Conservation (phyloP, 2,113 vertebrate species). For the Melierax canorus region DNA sequence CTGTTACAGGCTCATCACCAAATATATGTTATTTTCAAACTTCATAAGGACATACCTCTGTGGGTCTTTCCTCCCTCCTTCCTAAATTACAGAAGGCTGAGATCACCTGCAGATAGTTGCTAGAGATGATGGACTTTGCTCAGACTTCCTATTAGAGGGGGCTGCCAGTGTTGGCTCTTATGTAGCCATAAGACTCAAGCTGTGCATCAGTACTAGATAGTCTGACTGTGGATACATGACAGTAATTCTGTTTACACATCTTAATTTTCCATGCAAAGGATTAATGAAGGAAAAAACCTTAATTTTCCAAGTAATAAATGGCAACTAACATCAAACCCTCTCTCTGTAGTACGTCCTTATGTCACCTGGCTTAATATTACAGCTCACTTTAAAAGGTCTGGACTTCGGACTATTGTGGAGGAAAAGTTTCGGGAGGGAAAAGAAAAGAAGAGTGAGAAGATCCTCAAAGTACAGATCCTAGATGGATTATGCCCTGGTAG, state of each 20-base stretch:
- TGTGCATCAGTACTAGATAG: not conserved
- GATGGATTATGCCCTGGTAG: not conserved
- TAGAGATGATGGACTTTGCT: not conserved
- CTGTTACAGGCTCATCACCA: not conserved
- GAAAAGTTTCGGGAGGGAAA: not conserved
- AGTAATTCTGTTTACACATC: not conserved
- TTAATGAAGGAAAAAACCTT: not conserved
- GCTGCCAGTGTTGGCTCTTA: not conserved
- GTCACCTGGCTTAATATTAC: not conserved
- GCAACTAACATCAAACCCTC: not conserved
- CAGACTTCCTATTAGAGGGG: not conserved
- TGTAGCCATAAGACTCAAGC: not conserved
- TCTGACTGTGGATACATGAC: rapidly evolving
- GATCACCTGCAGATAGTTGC: not conserved
- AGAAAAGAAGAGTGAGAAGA: not conserved
- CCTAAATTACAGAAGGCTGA: not conserved
- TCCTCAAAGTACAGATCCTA: not conserved
- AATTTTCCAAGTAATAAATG: not conserved
- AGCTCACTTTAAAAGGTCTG: not conserved
- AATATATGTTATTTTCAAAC: not conserved
- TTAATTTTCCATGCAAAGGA: not conserved
- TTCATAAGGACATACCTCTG: not conserved
- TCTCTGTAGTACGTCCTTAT: not conserved
- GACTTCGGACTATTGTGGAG: not conserved
- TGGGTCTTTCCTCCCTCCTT: not conserved